Evolutionary conservation across 2,113 vertebrate genomes (phyloP).

Genomic region (Eira barbara): DNA sequence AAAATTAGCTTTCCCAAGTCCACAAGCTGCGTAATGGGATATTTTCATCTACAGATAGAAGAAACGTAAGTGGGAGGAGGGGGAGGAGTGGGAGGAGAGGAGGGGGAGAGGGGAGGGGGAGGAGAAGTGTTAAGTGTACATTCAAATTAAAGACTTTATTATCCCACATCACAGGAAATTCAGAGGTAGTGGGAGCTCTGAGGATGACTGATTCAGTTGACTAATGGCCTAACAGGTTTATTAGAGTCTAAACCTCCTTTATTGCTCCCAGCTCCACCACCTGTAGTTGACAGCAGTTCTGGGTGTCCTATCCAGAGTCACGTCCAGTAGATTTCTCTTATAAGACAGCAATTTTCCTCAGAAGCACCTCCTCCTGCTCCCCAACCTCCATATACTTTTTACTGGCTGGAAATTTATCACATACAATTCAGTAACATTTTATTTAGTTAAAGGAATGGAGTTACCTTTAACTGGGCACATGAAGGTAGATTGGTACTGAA

Average conservation of each 20-base stretch:
- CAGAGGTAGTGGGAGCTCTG: neutral
- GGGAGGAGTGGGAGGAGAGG: too few species aligned
- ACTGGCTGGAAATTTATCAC: neutral
- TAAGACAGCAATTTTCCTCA: neutral
- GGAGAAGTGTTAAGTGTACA: neutral
- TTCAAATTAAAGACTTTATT: constrained; percentile 17
- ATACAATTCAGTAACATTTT: neutral
- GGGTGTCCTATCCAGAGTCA: neutral
- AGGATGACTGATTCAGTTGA: neutral
- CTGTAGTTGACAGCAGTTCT: neutral
- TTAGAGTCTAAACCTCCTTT: neutral
- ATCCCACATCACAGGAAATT: neutral
- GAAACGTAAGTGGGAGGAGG: neutral
- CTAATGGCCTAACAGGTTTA: neutral
- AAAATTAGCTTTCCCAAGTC: neutral
- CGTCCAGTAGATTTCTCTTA: neutral
- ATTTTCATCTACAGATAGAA: neutral
- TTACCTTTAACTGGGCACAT: neutral
- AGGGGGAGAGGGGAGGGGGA: too few species aligned
- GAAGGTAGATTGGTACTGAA: neutral
- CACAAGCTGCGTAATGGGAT: neutral
- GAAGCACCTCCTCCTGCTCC: neutral
- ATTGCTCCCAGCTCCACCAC: neutral
- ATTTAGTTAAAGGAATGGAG: neutral
- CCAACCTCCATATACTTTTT: neutral